A percentile compares a stretch with the other conserved stretches of the same genome.
phyloP scores from a whole-genome alignment of 1,140 invertebrate genomes.

The Cyphomyrmex costatus region DNA sequence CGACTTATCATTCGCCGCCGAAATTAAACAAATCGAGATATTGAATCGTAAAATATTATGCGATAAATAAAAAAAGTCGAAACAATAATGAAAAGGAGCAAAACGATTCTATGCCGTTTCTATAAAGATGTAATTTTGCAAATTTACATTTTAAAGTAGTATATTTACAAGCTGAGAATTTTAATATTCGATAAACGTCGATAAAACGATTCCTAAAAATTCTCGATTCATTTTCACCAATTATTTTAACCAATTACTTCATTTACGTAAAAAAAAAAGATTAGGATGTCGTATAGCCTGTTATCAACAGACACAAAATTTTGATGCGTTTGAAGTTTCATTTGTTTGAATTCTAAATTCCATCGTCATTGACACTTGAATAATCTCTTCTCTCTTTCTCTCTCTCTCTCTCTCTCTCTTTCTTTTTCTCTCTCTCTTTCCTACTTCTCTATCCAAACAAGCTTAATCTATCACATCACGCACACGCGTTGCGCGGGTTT shows the following conservation, averaged over 20 bases:
- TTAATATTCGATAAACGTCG: neutral
- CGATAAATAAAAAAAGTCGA: neutral
- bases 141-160: neutral
- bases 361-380: slow-evolving; percentile 3
- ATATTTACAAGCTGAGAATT: neutral
- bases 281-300: neutral
- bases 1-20: neutral
- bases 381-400: neutral
- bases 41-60: neutral
- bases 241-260: neutral
- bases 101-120: neutral
- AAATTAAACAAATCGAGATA: neutral
- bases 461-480: slow-evolving; percentile 29
- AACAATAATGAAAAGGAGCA: neutral
- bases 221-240: neutral
- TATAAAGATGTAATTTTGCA: neutral
- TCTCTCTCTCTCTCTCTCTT: neutral
- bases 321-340: neutral
- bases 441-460: slow-evolving; percentile 6
- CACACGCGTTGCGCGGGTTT: slow-evolving; percentile 8
- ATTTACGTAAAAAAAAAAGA: neutral
- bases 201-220: neutral
- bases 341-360: neutral
- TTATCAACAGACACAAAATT: slow-evolving; percentile 1
- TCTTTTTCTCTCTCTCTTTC: neutral